phyloP scores from a whole-genome alignment of 2,797 vertebrate genomes.

The Artibeus jamaicensis region DNA sequence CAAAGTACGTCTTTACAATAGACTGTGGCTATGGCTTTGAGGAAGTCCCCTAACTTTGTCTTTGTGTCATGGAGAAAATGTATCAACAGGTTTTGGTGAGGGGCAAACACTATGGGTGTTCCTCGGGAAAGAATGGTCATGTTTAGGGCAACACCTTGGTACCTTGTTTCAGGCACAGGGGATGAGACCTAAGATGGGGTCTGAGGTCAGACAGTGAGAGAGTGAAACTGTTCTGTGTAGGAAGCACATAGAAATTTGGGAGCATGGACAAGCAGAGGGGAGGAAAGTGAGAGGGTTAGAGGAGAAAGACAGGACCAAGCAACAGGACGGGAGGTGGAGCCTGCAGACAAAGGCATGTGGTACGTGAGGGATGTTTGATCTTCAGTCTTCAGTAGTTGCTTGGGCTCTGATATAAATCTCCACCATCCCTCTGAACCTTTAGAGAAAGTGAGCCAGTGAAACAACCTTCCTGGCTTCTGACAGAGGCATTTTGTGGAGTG shows the following conservation, averaged over 20 bases:
- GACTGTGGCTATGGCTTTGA: no score
- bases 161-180: neutral
- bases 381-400: neutral
- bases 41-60: neutral
- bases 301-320: neutral
- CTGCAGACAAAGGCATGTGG: neutral
- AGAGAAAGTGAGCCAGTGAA: neutral
- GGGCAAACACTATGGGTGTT: neutral
- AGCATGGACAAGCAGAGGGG: neutral
- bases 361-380: neutral
- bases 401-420: neutral
- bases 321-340: fast-evolving
- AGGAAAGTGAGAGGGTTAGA: neutral
- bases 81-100: neutral
- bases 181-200: neutral
- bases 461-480: neutral
- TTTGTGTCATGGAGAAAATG: neutral
- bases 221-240: neutral
- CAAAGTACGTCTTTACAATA: no score
- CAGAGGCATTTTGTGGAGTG: neutral
- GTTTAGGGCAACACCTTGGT: neutral
- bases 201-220: neutral
- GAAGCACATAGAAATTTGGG: neutral
- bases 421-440: neutral
- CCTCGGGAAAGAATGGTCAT: neutral